Evolutionary conservation across 2,888 invertebrate genomes (phyloP), one percentile per base, ranked within the genome.

Genomic region (Parnassius mnemosyne): DNA sequence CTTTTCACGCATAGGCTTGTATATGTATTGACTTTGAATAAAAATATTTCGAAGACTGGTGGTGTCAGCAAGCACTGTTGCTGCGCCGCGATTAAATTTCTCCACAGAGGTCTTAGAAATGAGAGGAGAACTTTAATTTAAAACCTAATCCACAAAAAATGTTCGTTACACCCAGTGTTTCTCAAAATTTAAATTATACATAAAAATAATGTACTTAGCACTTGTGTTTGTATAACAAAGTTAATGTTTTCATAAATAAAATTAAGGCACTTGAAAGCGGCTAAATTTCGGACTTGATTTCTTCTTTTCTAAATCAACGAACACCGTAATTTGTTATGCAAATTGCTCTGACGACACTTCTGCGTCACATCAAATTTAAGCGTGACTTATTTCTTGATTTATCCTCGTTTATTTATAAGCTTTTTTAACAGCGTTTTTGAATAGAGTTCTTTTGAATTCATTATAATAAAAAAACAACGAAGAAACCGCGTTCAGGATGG

Each of bases 311-410:
- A 68, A 72, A 70, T 70, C 72, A 69, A 70, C 68, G 70, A 68
- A 66, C 70, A 70, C 66, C 65, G 69, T 71, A 72, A 72, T 71
- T 71, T 71, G 70, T 68, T 71, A 71, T 71, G 72, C 65, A 72
- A 71, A 72, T 71, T 68, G 65, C 62, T 62, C 58, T 62, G 66
- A 63, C 70, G 71, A 72, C 71, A 70, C 70, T 72, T 68, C 66
- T 68, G 62, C 68, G 68, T 72, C 71, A 67, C 69, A 62, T 66
- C 66, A 66, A 70, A 68, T 72, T 70, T 70, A 65, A 66, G 69
- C 68, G 68, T 52, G 67, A 71, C 57, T 66, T 69, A 59, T 63
- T 66, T 65, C 65, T 66, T 71, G 64, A 68, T 63, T 63, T 63
- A 60, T 63, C 56, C 59, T 56, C 53, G 63, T 56, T 63, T 63